Evolutionary conservation across 2,888 invertebrate species (phyloP).

Genomic region (Vesta saturnalis): DNA sequence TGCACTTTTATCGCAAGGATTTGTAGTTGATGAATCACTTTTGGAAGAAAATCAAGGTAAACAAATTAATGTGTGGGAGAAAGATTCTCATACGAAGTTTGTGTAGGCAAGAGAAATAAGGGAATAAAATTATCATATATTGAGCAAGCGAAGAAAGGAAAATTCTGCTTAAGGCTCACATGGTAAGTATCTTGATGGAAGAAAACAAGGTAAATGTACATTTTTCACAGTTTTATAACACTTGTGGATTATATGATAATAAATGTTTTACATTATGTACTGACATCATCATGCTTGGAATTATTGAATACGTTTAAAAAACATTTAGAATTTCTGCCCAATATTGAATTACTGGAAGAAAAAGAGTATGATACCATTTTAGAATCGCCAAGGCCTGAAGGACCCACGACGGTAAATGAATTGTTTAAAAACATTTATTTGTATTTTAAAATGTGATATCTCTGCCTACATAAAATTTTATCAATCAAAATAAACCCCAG

Average conservation of each 20-base stretch:
- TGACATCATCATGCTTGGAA: slow-evolving; percentile 70
- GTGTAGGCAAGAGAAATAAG: slow-evolving; percentile 40
- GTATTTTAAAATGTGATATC: no score
- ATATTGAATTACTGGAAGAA: slow-evolving; percentile 59
- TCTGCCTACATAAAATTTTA: no score
- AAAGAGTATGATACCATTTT: slow-evolving; percentile 63
- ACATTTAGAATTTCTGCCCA: slow-evolving; percentile 67
- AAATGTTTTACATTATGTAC: slow-evolving; percentile 72
- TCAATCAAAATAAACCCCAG: no score
- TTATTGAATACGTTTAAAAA: slow-evolving; percentile 66
- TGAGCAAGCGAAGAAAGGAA: slow-evolving; percentile 85
- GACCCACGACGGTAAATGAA: slow-evolving; percentile 58
- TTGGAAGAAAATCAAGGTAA: slow-evolving; percentile 32
- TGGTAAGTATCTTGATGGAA: slow-evolving; percentile 66
- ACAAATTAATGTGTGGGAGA: no score
- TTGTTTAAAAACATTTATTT: no score
- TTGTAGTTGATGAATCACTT: slow-evolving; percentile 75
- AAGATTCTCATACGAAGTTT: background rate
- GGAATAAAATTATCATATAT: slow-evolving; percentile 84
- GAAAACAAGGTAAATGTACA: background rate
- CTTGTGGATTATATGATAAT: slow-evolving; percentile 77
- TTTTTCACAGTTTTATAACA: slow-evolving; percentile 71
- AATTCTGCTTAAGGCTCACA: slow-evolving; percentile 81
- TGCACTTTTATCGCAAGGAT: slow-evolving; percentile 79
- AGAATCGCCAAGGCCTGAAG: slow-evolving; percentile 62